phyloP scores from a whole-genome alignment of 1,140 invertebrate species.

The Melanaphis sacchari region DNA sequence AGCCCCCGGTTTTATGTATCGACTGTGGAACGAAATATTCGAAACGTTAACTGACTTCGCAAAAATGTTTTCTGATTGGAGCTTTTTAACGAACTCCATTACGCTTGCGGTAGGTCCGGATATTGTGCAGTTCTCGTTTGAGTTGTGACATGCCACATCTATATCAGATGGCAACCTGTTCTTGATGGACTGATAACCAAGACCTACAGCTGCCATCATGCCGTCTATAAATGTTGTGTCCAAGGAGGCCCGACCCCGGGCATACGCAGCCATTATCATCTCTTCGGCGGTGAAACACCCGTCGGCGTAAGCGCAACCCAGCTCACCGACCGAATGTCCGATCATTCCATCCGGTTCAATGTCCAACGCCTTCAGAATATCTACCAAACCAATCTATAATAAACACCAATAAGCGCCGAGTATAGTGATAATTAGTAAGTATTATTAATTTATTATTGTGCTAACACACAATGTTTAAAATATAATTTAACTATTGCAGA shows the following conservation, averaged over 20 bases:
- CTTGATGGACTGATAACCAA: constrained; percentile 70
- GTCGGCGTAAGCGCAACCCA: constrained; percentile 76
- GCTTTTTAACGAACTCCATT: constrained; percentile 63
- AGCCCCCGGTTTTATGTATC: constrained; percentile 75
- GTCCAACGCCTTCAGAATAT: constrained; percentile 67
- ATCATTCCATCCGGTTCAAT: constrained; percentile 73
- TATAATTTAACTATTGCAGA: neutral
- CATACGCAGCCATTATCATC: constrained; percentile 72
- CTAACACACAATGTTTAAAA: neutral
- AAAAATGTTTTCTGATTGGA: constrained; percentile 77
- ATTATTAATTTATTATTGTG: neutral
- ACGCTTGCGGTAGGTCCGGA: constrained; percentile 71
- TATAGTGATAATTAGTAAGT: neutral
- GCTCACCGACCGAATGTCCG: constrained; percentile 74
- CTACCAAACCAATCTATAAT: constrained; percentile 76
- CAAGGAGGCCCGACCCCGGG: constrained; percentile 70
- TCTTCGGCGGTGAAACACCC: constrained; percentile 73
- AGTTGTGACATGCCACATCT: constrained; percentile 77
- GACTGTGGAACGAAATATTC: constrained; percentile 79
- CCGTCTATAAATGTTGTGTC: constrained; percentile 67
- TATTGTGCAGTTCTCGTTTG: constrained; percentile 69
- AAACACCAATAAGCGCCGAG: neutral
- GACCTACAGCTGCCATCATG: constrained; percentile 70
- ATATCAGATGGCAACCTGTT: constrained; percentile 67
- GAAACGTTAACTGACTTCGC: constrained; percentile 74